Percentiles rank a stretch among this genome's conserved stretches.
Conservation (phyloP, 2,888 invertebrate species). For the Cosmia pyralina region DNA sequence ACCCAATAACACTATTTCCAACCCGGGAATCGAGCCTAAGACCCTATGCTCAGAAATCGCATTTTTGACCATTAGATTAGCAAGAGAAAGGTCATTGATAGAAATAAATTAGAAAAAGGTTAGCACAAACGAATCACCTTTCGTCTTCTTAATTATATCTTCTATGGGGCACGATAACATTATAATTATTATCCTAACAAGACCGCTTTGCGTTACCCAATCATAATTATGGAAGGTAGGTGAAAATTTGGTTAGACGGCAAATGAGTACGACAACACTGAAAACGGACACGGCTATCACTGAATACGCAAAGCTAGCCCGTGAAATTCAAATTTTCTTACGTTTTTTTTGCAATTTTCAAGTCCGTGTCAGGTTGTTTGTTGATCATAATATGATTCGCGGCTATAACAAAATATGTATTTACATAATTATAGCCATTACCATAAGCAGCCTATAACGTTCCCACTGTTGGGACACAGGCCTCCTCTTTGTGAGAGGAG, state of each 20-base stretch:
- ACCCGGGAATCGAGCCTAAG: neutral
- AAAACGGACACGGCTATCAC: neutral
- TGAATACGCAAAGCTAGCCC: neutral
- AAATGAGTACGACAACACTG: neutral
- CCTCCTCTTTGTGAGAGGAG: too few species aligned
- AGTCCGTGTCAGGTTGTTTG: too few species aligned
- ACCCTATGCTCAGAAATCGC: neutral
- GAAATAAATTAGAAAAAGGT: neutral
- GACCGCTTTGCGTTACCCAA: neutral
- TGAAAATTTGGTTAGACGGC: neutral
- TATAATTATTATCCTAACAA: neutral
- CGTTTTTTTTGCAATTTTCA: too few species aligned
- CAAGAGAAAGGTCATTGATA: neutral
- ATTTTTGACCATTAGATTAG: neutral
- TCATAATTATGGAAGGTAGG: neutral
- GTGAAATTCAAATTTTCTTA: too few species aligned
- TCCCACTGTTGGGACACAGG: too few species aligned
- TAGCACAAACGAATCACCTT: too few species aligned
- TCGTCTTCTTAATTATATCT: too few species aligned
- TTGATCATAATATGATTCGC: too few species aligned
- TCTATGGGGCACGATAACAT: neutral
- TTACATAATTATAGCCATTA: too few species aligned
- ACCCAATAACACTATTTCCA: too few species aligned
- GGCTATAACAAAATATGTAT: too few species aligned
- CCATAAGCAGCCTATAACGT: too few species aligned